Conservation (phyloP, 2,113 vertebrate genomes). For the Eurystomus gularis region DNA sequence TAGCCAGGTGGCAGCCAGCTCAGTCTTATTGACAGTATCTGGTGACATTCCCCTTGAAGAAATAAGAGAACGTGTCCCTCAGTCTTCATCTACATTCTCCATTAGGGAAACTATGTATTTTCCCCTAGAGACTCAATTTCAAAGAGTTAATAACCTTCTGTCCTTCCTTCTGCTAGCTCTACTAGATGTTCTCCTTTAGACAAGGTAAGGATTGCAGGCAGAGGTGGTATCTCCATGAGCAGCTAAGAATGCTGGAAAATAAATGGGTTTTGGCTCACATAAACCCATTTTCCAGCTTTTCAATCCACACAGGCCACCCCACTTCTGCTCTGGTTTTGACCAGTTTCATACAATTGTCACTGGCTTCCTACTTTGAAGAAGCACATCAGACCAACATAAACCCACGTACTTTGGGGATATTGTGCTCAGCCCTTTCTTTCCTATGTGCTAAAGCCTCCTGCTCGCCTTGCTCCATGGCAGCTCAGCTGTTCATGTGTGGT, state of each 20-base stretch:
- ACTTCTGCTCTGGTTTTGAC: neutral
- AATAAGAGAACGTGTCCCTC: neutral
- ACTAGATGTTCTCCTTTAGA: neutral
- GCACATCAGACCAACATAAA: neutral
- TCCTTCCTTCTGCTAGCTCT: neutral
- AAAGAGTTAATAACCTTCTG: neutral
- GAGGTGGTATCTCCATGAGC: neutral
- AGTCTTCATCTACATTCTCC: neutral
- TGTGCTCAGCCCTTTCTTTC: neutral
- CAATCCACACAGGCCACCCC: neutral
- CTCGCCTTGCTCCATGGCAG: neutral
- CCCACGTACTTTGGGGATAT: neutral
- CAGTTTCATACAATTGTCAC: neutral
- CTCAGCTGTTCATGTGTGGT: neutral
- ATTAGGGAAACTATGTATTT: neutral
- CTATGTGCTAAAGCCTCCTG: neutral
- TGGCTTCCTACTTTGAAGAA: neutral
- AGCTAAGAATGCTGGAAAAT: neutral
- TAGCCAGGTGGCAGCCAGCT: neutral
- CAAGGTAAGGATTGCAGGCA: neutral
- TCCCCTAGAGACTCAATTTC: neutral
- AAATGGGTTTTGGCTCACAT: neutral
- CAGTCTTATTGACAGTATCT: neutral
- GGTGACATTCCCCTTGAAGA: neutral
- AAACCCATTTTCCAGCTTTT: neutral